Evolutionary conservation across 2,888 invertebrate species (phyloP), one percentile per base, ranked within the genome.

Genomic region (Plagodis pulveraria): DNA sequence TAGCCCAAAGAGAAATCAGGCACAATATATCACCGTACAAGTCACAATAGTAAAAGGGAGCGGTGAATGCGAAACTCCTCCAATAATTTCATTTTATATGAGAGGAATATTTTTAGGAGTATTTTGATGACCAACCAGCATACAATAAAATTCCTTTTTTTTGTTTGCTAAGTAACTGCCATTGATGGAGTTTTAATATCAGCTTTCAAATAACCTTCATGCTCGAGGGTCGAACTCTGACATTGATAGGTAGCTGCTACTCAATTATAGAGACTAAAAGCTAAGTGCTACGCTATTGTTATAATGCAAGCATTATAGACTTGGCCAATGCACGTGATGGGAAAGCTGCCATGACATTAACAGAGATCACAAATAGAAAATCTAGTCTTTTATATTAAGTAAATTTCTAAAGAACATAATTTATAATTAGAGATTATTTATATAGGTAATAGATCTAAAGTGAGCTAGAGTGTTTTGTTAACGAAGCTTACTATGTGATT

Each of bases 1-100:
- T 66, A 42, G 56, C 59, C 65, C 66, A 66, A 66, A 65, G 66
- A 66, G 63, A 68, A 68, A 68, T 65, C 66, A 62, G 52, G 53
- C 60, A 48, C 63, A 59, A 66, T 68, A 57, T 68, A 68, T 68
- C 55, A 61, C 47, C 57, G 44, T 41, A 58, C 62, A 57, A 65
- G 52, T 54, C 65, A 56, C 62, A 61, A 64, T 57, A 58, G 64
- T 58, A 58, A 56, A 57, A 58, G 36, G 59, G 64, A 60, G 48
- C 56, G 62, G 56, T 47, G 62, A 61, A 62, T 60, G 52, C 51
- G 41, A 41, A 55, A 40, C 56, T 42, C 36, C 36, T 41, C n/a
- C 10, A 44, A 51, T 56, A 48, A 63, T 58, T 64, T 65, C 41
- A 62, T 68, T 57, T 61, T 53, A 58, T 56, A 56, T 44, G 49